These are phyloP conservation scores for Heptranchias perlo DNA, from an alignment of 2,113 vertebrate species.

Conservation along the genomic window DNA sequence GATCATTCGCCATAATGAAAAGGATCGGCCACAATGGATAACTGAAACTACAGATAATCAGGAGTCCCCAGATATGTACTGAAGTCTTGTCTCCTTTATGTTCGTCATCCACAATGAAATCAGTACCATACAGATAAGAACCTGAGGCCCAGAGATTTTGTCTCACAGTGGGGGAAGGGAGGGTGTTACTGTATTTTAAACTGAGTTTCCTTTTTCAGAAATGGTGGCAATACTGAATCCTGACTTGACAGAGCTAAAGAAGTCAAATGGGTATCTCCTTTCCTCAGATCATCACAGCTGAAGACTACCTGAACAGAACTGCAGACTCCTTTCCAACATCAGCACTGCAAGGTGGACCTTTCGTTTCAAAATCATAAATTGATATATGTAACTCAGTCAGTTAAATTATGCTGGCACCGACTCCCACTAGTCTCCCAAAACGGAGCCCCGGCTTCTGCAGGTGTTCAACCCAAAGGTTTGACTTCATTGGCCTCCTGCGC, in stretches of 20 bases:
- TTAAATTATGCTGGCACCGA: background rate
- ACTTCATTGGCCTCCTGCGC: no score
- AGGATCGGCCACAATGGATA: background rate
- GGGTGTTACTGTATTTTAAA: background rate
- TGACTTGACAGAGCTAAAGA: background rate
- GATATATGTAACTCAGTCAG: background rate
- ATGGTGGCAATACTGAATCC: background rate
- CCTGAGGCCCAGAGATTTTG: background rate
- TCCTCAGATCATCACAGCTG: background rate
- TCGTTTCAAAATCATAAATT: slow-evolving; percentile 1
- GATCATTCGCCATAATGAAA: background rate
- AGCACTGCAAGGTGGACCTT: background rate
- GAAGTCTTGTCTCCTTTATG: background rate
- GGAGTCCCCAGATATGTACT: no score
- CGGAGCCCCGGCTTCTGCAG: background rate
- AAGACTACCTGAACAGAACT: background rate
- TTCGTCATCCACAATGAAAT: background rate
- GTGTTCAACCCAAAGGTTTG: background rate
- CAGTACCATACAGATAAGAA: background rate
- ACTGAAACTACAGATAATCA: background rate
- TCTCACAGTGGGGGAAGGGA: no score
- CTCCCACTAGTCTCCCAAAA: background rate
- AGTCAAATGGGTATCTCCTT: background rate
- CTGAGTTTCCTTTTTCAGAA: background rate
- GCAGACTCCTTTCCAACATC: background rate